Base-by-base conservation (phyloP, 64 coral and sea anemone genomes). In the Pachyseris speciosa region DNA sequence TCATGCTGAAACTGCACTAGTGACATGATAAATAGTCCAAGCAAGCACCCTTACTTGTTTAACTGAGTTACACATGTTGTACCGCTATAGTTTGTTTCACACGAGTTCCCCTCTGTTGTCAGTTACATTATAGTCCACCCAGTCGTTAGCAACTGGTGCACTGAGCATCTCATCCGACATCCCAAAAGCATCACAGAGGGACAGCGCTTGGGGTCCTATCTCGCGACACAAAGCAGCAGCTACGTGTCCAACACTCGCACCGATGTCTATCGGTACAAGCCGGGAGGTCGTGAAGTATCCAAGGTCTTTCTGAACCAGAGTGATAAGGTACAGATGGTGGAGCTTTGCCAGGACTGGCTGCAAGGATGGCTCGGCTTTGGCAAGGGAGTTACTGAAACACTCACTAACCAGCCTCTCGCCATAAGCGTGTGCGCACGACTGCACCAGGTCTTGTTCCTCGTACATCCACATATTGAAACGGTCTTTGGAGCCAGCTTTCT, bases 81-180 rank as follows among this genome's bases (percentile, higher is more conserved):
- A n/a, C n/a, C n/a, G n/a, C n/a, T n/a, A n/a, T n/a, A n/a, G n/a
- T n/a, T n/a, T n/a, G n/a, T n/a, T 22, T 76, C 37, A 76, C 8
- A 49, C 37, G 2, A 93, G 81, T 53, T 97, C 95, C 69, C 95
- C 95, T 22, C 73, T 42, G 51, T 97, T 97, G 50, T 97, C 95
- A 59, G 83, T 68, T 20, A 72, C 91, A 45, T 97, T 97, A 73
- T 86, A 97, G 48, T 89, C 83, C 47, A 97, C 86, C 95, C 95
- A 97, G 72, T 97, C 95, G 78, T 87, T 83, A 15, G 95, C 95
- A 30, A 97, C 93, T n/a, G 95, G 95, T 20, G 95, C 86, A 55
- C 81, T 93, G 13, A 97, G 52, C 91, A 97, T 97, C 57, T 84
- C 86, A 71, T 97, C 95, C 25, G 95, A 69, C 55, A 97, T 69